Percentiles rank a stretch among this genome's conserved stretches.
These are phyloP conservation scores for Pelecanoides urinatrix DNA, from an alignment of 2,113 vertebrate species.

Conservation along the genomic window DNA sequence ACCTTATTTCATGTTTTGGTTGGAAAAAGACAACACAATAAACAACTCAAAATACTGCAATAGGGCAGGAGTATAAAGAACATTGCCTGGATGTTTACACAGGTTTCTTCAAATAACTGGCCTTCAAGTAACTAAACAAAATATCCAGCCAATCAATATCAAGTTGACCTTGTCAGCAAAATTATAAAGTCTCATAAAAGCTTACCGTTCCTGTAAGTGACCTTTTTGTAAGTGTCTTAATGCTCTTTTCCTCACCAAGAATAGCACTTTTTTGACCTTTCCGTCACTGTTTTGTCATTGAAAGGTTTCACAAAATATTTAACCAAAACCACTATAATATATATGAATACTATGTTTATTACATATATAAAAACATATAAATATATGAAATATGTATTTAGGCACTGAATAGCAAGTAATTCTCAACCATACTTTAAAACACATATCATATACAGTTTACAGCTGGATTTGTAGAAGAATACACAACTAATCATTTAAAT, in stretches of 20 bases:
- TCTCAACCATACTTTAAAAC: not conserved
- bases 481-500: not conserved
- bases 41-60: not conserved
- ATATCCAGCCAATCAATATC: slow-evolving; percentile 74
- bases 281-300: slow-evolving; percentile 59
- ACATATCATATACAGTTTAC: not conserved
- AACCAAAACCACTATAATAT: not conserved
- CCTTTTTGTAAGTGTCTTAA: slow-evolving; percentile 55
- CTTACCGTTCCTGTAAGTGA: slow-evolving; percentile 69
- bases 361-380: not conserved
- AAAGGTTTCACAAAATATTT: not conserved
- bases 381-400: not conserved
- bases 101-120: slow-evolving; percentile 10
- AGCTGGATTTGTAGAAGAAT: not conserved
- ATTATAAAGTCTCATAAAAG: slow-evolving; percentile 77
- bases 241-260: slow-evolving; percentile 12
- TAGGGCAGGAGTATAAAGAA: not conserved
- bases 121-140: slow-evolving; percentile 37
- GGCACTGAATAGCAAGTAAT: not conserved
- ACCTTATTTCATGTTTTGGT: not conserved
- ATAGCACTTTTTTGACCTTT: slow-evolving; percentile 69
- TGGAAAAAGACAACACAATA: not conserved
- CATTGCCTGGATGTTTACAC: not conserved
- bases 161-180: slow-evolving; percentile 77
- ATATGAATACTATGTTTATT: not conserved